Evolutionary conservation across 2,113 vertebrate genomes (phyloP).

Genomic region (mouse (Mus musculus)): DNA sequence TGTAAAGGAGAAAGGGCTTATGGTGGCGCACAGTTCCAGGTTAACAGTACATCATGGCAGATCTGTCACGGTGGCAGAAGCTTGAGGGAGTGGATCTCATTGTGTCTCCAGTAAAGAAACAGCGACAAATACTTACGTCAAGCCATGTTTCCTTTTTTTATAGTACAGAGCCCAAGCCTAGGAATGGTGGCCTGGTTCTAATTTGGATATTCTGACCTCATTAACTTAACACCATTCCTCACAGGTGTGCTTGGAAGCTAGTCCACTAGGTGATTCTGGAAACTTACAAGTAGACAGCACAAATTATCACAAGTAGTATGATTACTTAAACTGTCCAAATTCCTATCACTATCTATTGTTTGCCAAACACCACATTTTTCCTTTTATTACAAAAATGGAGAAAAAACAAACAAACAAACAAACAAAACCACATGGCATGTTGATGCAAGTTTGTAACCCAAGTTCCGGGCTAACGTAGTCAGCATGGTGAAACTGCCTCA

Average conservation of each 20-base stretch:
- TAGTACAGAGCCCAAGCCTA: background rate
- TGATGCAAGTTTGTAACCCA: background rate
- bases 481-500: background rate
- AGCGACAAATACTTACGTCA: background rate
- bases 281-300: background rate
- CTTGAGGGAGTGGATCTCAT: background rate
- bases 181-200: too few relatives aligned
- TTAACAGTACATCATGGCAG: background rate
- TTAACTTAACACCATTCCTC: too few relatives aligned
- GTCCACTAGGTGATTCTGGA: background rate
- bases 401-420: background rate
- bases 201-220: background rate
- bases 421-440: background rate
- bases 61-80: background rate
- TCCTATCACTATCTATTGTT: background rate
- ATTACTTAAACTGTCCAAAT: constrained; percentile 10
- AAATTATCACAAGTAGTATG: background rate
- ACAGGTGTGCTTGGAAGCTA: background rate
- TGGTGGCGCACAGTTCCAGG: background rate
- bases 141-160: background rate
- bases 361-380: constrained; percentile 9
- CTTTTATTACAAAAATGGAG: constrained; percentile 22
- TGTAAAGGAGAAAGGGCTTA: background rate
- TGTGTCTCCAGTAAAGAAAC: background rate
- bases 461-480: background rate